These are phyloP conservation scores for Bombus huntii DNA, from an alignment of 1,140 invertebrate species.

Conservation along the genomic window DNA sequence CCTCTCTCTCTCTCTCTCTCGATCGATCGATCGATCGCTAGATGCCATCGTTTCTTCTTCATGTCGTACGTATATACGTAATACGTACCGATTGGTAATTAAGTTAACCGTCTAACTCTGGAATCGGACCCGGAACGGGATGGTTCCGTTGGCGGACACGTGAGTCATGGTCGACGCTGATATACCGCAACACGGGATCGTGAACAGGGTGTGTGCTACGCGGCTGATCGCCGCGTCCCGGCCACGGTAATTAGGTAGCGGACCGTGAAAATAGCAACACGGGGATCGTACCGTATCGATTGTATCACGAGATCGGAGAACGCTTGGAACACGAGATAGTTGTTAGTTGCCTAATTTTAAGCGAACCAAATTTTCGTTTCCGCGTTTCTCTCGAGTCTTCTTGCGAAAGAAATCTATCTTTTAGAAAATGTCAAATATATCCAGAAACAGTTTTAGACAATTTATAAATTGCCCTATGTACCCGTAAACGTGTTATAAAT, in stretches of 20 bases:
- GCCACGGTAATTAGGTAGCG: slow-evolving; percentile 58
- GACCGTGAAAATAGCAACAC: slow-evolving; percentile 43
- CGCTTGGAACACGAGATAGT: background rate
- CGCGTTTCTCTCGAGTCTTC: no score
- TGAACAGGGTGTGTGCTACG: slow-evolving; percentile 53
- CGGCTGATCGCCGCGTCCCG: slow-evolving; percentile 58
- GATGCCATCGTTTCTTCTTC: slow-evolving; percentile 45
- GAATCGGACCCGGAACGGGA: slow-evolving; percentile 55
- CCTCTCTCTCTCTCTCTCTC: slow-evolving; percentile 28
- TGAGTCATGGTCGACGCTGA: slow-evolving; percentile 32
- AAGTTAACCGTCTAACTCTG: slow-evolving; percentile 63
- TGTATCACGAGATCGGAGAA: background rate
- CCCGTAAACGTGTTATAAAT: no score
- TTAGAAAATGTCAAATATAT: no score
- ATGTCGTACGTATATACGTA: background rate
- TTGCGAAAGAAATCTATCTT: no score
- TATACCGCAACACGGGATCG: slow-evolving; percentile 51
- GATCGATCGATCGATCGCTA: background rate
- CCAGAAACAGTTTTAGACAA: no score
- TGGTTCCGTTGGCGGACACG: slow-evolving; percentile 35
- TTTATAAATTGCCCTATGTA: no score
- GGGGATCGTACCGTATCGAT: slow-evolving; percentile 19
- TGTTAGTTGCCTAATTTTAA: no score
- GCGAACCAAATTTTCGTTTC: no score
- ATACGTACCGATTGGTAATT: slow-evolving; percentile 52